A percentile compares a stretch with the other conserved stretches of the same genome.
These are phyloP conservation scores for Ceratina australensis DNA, from an alignment of 1,140 invertebrate species.

Conservation along the genomic window DNA sequence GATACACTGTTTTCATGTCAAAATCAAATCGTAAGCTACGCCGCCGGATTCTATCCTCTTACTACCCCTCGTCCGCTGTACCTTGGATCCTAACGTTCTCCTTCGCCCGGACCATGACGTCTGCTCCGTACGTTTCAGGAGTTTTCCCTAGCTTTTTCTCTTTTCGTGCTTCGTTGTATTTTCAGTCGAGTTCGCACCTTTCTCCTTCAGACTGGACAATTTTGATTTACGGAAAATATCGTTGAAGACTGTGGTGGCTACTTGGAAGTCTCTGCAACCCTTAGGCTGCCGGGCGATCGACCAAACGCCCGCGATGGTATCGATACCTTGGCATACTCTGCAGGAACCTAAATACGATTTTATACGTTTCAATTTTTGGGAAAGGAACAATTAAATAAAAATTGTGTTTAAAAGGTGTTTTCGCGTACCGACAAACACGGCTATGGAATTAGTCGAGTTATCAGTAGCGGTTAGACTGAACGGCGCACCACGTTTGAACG, in stretches of 20 bases:
- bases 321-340: slow-evolving; percentile 67
- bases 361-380: too few relatives aligned
- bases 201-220: slow-evolving; percentile 40
- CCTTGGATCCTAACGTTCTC: neutral
- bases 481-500: slow-evolving; percentile 61
- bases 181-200: slow-evolving; percentile 12
- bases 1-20: neutral
- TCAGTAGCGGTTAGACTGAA: slow-evolving; percentile 63
- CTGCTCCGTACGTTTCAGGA: slow-evolving; percentile 33
- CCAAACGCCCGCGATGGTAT: slow-evolving; percentile 70
- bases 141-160: slow-evolving; percentile 1
- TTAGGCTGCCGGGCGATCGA: slow-evolving; percentile 58
- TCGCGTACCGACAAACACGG: slow-evolving; percentile 65
- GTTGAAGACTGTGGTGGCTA: slow-evolving; percentile 62
- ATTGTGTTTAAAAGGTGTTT: too few relatives aligned
- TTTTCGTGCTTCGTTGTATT: slow-evolving; percentile 14
- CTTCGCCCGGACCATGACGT: neutral
- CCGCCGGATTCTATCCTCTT: neutral
- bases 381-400: too few relatives aligned
- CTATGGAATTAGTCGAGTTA: slow-evolving; percentile 62
- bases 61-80: neutral
- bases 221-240: slow-evolving; percentile 65
- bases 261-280: slow-evolving; percentile 65
- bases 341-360: slow-evolving; percentile 58
- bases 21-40: neutral